Evolutionary conservation across 92 coral and sea anemone genomes (phyloP), one percentile per base, ranked within the genome.

Genomic region (Nematostella vectensis): DNA sequence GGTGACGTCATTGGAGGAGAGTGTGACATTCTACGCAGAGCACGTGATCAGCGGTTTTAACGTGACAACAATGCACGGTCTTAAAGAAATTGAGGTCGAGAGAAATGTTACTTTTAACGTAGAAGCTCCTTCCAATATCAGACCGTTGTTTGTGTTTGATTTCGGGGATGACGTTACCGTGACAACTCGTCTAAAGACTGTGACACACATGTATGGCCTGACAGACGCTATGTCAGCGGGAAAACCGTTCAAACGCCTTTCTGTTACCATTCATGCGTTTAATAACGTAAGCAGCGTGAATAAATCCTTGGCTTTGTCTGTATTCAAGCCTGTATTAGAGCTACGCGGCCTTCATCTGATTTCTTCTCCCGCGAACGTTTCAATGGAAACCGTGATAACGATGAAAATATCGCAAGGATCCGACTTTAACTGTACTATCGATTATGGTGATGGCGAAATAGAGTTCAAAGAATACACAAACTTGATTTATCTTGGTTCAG

Each of bases 331-430:
- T 51, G 80, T 74, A 25, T 31, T 74, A 15, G 42, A 9, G 24
- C 58, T 74, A n/a, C 53, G 58, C 12, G 31, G 26, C 4, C 30
- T 74, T 13, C 27, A 58, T 28, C 36, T 74, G 16, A 28, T 47
- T 1, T 20, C 69, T 28, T 51, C 21, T 6, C 80, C 75, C 12
- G 57, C 80, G 11, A 74, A 59, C 30, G 75, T 62, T 47, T 39
- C 66, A 2, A 51, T 57, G 27, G 33, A 66, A 10, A 50, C 58
- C 3, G 45, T 31, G 15, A 59, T 74, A 18, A 25, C 22, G 17
- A 48, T 74, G 1, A 11, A 51, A 13, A 49, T 74, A 37, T 30
- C 17, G 1, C 77, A 74, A 31, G 80, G 80, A 22, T 74, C 80
- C 2, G 80, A 74, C 38, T 59, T 52, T 36, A 31, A 30, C n/a